Percentiles rank a stretch among this genome's conserved stretches.
Evolutionary conservation across 2,888 invertebrate species (phyloP).

Genomic region (Pollenia griseotomentosa): DNA sequence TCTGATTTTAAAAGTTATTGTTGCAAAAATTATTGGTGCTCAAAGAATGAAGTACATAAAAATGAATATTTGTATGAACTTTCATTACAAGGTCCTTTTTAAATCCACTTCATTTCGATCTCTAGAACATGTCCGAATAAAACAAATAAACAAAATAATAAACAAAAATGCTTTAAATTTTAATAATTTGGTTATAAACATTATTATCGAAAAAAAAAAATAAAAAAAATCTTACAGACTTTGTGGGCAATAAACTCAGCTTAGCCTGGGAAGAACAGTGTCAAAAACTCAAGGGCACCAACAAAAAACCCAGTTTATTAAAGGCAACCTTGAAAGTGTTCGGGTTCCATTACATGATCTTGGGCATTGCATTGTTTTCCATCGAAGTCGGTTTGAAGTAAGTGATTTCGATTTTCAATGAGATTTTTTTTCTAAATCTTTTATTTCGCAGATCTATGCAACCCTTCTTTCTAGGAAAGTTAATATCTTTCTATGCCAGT

Average conservation of each 20-base stretch:
- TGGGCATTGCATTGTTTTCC: slow-evolving; percentile 85
- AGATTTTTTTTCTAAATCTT: background rate
- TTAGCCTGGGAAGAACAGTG: slow-evolving; percentile 86
- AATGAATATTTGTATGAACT: too few species aligned
- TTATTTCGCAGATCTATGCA: slow-evolving; percentile 85
- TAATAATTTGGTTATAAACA: background rate
- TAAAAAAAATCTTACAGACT: slow-evolving; percentile 74
- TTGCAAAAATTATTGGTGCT: too few species aligned
- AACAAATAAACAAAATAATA: too few species aligned
- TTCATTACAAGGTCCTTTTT: too few species aligned
- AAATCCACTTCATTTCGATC: too few species aligned
- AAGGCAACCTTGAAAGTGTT: slow-evolving; percentile 86
- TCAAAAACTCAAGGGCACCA: slow-evolving; percentile 77
- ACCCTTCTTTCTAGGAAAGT: slow-evolving; percentile 87
- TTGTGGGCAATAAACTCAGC: slow-evolving; percentile 86
- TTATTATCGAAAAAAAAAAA: background rate
- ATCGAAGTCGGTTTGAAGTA: slow-evolving; percentile 59
- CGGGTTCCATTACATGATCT: slow-evolving; percentile 85
- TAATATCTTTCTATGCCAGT: slow-evolving; percentile 86
- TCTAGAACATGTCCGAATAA: too few species aligned
- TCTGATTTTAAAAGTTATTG: too few species aligned
- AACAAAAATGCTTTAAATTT: background rate
- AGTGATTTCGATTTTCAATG: background rate
- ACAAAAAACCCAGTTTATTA: slow-evolving; percentile 83
- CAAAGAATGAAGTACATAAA: too few species aligned